Conservation (phyloP, 2,888 invertebrate genomes). For the Timema podura region DNA sequence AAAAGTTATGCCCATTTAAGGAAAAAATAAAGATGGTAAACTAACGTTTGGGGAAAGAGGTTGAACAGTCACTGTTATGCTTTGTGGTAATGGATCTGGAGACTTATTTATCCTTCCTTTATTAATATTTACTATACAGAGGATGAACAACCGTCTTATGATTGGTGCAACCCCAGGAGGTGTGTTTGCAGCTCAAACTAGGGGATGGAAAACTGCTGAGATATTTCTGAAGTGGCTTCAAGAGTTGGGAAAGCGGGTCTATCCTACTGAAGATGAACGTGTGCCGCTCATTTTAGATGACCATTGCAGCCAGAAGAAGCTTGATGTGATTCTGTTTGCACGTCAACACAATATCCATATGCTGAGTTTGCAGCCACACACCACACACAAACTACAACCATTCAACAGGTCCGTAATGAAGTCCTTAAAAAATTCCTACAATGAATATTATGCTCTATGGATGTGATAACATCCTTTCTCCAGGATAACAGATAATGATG, state of each 20-base stretch:
- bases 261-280: constrained; percentile 30
- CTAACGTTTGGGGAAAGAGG: constrained; percentile 34
- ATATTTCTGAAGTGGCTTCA: constrained; percentile 23
- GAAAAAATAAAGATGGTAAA: constrained; percentile 33
- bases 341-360: constrained; percentile 33
- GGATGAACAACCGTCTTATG: constrained; percentile 30
- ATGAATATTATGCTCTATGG: constrained; percentile 23
- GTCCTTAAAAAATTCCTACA: constrained; percentile 28
- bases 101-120: constrained; percentile 30
- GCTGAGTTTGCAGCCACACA: constrained; percentile 33
- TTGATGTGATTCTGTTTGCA: constrained; percentile 34
- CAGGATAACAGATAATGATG: constrained; percentile 28
- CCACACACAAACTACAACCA: too few relatives aligned
- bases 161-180: constrained; percentile 26
- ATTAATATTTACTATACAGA: constrained; percentile 31
- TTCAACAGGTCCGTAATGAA: neutral
- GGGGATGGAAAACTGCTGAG: constrained; percentile 26
- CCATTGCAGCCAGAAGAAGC: constrained; percentile 33
- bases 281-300: constrained; percentile 35
- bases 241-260: constrained; percentile 24
- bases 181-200: constrained; percentile 23
- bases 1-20: constrained; percentile 28
- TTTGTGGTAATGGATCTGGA: constrained; percentile 32
- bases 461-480: constrained; percentile 27
- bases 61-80: constrained; percentile 28